Base-by-base conservation (phyloP, 92 coral and sea anemone species). In the Micromussa lordhowensis region DNA sequence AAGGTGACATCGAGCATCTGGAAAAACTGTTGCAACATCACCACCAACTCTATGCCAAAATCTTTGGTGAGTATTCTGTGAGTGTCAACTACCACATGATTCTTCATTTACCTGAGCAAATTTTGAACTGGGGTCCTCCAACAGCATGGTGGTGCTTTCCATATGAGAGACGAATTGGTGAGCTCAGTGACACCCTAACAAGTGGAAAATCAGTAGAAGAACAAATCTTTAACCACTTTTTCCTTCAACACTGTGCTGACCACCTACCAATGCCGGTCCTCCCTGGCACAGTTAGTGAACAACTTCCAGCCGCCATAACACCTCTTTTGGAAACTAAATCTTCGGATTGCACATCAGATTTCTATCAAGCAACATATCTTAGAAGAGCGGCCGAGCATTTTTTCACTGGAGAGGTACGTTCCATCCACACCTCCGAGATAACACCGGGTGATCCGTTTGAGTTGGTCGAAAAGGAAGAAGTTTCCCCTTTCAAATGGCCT, bases 51-150 rank as follows among this genome's bases (percentile, higher is more conserved):
- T 82, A 78, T 68, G 30, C 34, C 22, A 70, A 69, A 61, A 30
- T 86, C 14, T 91, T 73, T 86, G 83, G 90, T 21, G 71, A 86
- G 80, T 91, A 77, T 81, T 58, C 78, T 40, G 71, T 91, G n/a
- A 36, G 87, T 24, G 82, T 91, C 58, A 91, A 91, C 57, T 91
- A 91, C 79, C 93, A 91, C 79, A 91, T 82, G 93, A 85, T 28
- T 26, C 68, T 84, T 31, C 93, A 91, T 32, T 7, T 81, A 30
- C 77, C 87, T 2, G 78, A 86, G 11, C 87, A 79, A 64, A 66
- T 91, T 34, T 71, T 63, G 71, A 76, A 91, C 72, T 79, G 83
- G 78, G 93, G 90, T 55, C 87, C 90, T 79, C 81, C 84, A 29
- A 75, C 82, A 13, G 93, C 87, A 22, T 74, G 76, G 64, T 91